Percentiles rank a stretch among this genome's conserved stretches.
These are phyloP conservation scores for Lasioglossum calceatum DNA, from an alignment of 2,888 invertebrate species.

Conservation along the genomic window DNA sequence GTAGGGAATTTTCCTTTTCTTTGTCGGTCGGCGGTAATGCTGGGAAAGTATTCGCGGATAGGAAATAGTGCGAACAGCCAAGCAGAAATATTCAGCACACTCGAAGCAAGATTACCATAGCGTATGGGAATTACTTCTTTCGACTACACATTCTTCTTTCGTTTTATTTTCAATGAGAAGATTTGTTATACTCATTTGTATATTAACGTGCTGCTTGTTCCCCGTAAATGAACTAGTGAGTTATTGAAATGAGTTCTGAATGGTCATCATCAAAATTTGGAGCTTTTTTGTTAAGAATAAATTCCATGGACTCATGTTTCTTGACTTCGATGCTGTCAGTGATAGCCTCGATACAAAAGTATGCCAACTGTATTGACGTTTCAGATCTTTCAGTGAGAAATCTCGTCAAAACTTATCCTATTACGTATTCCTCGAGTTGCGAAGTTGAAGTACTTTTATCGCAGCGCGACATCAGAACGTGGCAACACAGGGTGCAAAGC, in stretches of 20 bases:
- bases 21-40: slow-evolving; percentile 70
- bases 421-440: neutral
- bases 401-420: slow-evolving; percentile 7
- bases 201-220: slow-evolving; percentile 9
- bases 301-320: neutral
- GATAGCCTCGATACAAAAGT: neutral
- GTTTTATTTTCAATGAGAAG: slow-evolving; percentile 8
- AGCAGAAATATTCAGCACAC: slow-evolving; percentile 37
- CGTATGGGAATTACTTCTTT: slow-evolving; percentile 46
- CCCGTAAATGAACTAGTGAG: neutral
- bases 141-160: slow-evolving; percentile 9
- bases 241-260: neutral
- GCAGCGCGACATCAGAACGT: neutral
- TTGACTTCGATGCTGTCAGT: neutral
- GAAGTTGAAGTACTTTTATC: neutral
- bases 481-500: neutral
- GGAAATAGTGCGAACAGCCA: slow-evolving; percentile 51
- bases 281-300: neutral
- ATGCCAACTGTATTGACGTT: neutral
- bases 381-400: neutral
- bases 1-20: slow-evolving; percentile 58
- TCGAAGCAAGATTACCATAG: slow-evolving; percentile 9
- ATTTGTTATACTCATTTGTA: neutral
- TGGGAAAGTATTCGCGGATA: slow-evolving; percentile 73
- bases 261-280: neutral